Evolutionary conservation across 2,113 vertebrate genomes (phyloP).

Genomic region (Datnioides undecimradiatus): DNA sequence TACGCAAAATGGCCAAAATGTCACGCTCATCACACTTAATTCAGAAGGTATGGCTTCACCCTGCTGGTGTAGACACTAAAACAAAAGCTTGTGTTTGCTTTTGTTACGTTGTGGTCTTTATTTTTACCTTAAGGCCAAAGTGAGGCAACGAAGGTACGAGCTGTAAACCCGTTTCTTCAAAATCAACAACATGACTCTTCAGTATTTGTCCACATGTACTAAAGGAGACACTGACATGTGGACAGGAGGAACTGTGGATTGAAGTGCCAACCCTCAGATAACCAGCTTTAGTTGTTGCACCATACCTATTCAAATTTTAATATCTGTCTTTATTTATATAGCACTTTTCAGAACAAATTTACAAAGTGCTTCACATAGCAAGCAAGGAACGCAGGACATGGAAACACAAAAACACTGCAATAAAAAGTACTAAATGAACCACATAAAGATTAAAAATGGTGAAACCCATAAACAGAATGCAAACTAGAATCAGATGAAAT

Average conservation of each 20-base stretch:
- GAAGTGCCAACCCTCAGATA: background rate
- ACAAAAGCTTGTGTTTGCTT: background rate
- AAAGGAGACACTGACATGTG: too few relatives aligned
- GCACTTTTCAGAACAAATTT: too few relatives aligned
- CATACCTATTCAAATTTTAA: too few relatives aligned
- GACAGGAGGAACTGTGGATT: background rate
- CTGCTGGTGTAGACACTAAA: background rate
- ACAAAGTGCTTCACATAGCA: too few relatives aligned
- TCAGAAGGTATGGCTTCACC: constrained; percentile 88
- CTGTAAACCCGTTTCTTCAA: background rate
- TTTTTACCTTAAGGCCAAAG: too few relatives aligned
- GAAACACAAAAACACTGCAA: background rate
- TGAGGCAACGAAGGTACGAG: background rate
- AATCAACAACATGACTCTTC: background rate
- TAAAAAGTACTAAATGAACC: background rate
- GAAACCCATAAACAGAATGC: background rate
- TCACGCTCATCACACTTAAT: constrained; percentile 97
- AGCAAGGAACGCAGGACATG: background rate
- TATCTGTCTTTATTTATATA: too few relatives aligned
- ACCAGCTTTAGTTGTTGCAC: background rate
- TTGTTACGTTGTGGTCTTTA: background rate
- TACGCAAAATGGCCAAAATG: constrained; percentile 90
- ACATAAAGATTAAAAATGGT: background rate
- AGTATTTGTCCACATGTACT: too few relatives aligned
- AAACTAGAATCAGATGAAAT: background rate